Evolutionary conservation across 2,113 vertebrate genomes (phyloP), one percentile per base, ranked within the genome.

Genomic region (Nyctibius bracteatus): DNA sequence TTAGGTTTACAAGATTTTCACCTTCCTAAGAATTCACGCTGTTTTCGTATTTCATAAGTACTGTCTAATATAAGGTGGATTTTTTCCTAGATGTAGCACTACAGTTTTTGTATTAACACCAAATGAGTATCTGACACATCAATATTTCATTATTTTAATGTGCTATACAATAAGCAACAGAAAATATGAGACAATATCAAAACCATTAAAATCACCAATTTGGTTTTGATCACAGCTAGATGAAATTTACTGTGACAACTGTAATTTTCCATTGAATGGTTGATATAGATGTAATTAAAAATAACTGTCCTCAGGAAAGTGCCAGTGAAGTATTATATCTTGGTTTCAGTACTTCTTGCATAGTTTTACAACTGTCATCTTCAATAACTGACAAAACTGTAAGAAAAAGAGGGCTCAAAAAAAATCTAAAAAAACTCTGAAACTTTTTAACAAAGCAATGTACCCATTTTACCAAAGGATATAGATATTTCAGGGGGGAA

Each of bases 61-160:
- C 24, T 66, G 8, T 33, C 44, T 83, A 79, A 49, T 17, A 63
- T 9, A 54, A 75, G 63, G 19, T 33, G 10, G 15, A 17, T 33
- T 66, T 58, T 91, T 67, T 25, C 25, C 24, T 30, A 70, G 28
- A 55, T 35, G 9, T 19, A 84, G 20, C 18, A 39, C 14, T 81
- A n/a, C 5, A 12, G 35, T 62, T 87, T 87, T 65, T 91, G 24
- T 9, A 58, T 70, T 62, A 84, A 57, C 28, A 74, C 8, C 17
- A 54, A n/a, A 22, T 46, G 6, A 73, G 33, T 68, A 39, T 68
- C 58, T 88, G 30, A 72, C 9, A 87, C 67, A 89, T 81, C 25
- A 75, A 9, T 90, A 75, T 63, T 67, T 70, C 31, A 77, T 70
- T 88, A 58, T 68, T 77, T 91, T 61, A 81, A 78, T 62, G 19